A percentile compares a stretch with the other conserved stretches of the same genome.
These are phyloP conservation scores for Channallabes apus DNA, from an alignment of 2,797 vertebrate species.

Conservation along the genomic window DNA sequence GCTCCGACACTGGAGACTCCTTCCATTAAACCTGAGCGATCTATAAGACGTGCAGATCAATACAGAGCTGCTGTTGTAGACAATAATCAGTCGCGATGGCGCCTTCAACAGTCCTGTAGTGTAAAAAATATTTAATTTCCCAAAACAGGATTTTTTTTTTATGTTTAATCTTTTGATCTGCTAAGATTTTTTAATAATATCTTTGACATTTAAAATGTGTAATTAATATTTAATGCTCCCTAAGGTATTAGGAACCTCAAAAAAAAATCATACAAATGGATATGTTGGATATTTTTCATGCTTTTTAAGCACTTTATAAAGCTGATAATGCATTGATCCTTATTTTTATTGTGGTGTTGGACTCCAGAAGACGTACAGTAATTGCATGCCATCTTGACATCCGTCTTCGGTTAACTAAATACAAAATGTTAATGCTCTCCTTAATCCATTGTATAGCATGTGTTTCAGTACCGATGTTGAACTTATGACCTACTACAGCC, in stretches of 20 bases:
- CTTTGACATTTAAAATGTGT: neutral
- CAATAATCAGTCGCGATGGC: neutral
- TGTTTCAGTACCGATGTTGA: slow-evolving; percentile 18
- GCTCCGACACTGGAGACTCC: neutral
- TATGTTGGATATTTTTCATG: neutral
- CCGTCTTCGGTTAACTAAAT: slow-evolving; percentile 23
- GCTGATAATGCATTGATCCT: neutral
- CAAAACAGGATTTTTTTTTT: neutral
- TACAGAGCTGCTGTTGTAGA: neutral
- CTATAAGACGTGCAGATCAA: neutral
- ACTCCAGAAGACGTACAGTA: slow-evolving; percentile 5
- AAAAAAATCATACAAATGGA: neutral
- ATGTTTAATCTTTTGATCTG: too few relatives aligned
- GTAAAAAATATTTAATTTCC: neutral
- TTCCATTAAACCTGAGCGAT: neutral
- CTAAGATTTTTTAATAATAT: neutral
- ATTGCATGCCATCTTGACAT: slow-evolving; percentile 39
- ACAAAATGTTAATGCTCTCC: slow-evolving; percentile 25
- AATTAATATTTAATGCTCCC: neutral
- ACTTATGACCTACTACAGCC: neutral
- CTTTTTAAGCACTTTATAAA: slow-evolving; percentile 18
- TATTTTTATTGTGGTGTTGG: neutral
- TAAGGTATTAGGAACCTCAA: too few relatives aligned
- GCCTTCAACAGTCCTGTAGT: neutral
- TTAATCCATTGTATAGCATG: slow-evolving; percentile 49